Conservation (phyloP, 2,113 vertebrate species). For the Bombycilla garrulus region DNA sequence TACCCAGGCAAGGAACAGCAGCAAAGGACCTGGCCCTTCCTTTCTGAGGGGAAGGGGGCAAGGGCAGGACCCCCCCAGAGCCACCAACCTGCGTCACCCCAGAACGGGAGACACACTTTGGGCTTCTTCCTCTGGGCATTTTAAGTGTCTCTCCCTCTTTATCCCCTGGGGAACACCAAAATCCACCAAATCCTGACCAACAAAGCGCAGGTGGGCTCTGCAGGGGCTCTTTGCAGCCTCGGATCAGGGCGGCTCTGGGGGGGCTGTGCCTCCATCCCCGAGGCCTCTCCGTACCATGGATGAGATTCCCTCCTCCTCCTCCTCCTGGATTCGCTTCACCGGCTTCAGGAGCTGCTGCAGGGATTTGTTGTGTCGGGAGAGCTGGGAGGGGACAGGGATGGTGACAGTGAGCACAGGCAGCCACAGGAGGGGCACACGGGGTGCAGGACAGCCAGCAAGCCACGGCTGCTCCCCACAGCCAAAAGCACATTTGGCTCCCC, state of each 20-base stretch:
- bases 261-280: neutral
- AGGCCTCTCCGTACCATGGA: constrained; percentile 82
- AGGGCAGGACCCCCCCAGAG: neutral
- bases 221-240: neutral
- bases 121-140: neutral
- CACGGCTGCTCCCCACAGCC: neutral
- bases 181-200: neutral
- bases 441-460: neutral
- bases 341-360: constrained; percentile 90
- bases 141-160: neutral
- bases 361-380: constrained; percentile 91
- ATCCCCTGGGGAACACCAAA: neutral
- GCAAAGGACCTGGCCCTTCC: neutral
- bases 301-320: constrained; percentile 94
- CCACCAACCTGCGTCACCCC: neutral
- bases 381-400: constrained; percentile 65
- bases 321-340: constrained; percentile 83
- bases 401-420: neutral
- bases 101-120: neutral
- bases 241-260: accelerated
- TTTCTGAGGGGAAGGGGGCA: neutral
- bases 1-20: neutral
- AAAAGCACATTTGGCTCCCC: neutral
- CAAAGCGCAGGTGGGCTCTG: neutral
- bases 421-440: neutral